These are phyloP conservation scores for Lagenorhynchus albirostris DNA, from an alignment of 2,113 vertebrate genomes.

Conservation along the genomic window DNA sequence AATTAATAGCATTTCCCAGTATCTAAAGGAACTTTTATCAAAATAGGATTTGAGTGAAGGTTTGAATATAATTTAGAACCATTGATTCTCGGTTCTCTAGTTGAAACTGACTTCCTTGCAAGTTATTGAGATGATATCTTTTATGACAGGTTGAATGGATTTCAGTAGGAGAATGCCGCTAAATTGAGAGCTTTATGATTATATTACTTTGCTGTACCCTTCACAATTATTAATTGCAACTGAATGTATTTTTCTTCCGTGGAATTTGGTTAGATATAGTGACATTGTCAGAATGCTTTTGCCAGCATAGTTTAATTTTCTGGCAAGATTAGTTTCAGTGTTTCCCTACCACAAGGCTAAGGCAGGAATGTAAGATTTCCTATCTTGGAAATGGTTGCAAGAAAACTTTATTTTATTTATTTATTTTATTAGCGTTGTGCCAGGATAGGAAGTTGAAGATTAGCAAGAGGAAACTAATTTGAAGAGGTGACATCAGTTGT, in stretches of 20 bases:
- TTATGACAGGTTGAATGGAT: conserved; percentile 56
- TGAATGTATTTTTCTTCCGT: conserved; percentile 53
- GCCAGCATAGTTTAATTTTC: conserved; percentile 50
- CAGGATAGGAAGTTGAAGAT: conserved; percentile 1
- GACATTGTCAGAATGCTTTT: conserved; percentile 60
- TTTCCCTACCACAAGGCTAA: neutral
- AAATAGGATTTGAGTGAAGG: conserved; percentile 60
- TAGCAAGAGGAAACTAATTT: conserved; percentile 21
- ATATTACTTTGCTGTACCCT: conserved; percentile 55
- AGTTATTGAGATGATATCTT: conserved; percentile 61
- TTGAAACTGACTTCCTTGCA: conserved; percentile 61
- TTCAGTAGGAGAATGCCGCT: conserved; percentile 46
- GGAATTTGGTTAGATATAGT: conserved; percentile 45
- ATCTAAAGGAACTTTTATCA: conserved; percentile 59
- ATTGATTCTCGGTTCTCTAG: conserved; percentile 55
- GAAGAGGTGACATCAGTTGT: neutral
- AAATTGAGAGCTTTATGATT: conserved; percentile 65
- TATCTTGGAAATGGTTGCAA: conserved; percentile 9
- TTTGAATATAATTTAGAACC: conserved; percentile 63
- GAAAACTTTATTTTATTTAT: conserved; percentile 14
- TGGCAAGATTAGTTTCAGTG: neutral
- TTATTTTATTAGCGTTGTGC: conserved; percentile 27
- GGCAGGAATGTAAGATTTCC: neutral
- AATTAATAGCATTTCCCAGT: conserved; percentile 61
- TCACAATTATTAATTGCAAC: conserved; percentile 67